Evolutionary conservation across 2,797 vertebrate species (phyloP).

Genomic region (Pagetopsis macropterus): DNA sequence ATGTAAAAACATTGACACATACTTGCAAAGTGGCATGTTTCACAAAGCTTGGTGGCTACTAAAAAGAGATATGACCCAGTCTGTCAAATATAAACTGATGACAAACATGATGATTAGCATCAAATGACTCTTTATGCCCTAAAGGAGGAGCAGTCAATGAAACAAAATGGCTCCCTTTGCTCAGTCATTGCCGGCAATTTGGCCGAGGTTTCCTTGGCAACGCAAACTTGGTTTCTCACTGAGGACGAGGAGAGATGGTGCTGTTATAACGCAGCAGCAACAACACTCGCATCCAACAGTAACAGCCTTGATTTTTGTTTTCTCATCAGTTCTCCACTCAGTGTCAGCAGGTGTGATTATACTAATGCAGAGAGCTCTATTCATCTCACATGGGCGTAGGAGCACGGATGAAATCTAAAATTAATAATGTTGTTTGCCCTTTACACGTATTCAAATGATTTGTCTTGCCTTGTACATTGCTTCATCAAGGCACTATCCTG

Average conservation of each 20-base stretch:
- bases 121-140: conserved; percentile 32
- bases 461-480: background rate
- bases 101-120: conserved; percentile 20
- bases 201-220: conserved; percentile 82
- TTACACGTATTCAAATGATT: background rate
- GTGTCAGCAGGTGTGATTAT: conserved; percentile 44
- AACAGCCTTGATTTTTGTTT: conserved; percentile 64
- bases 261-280: conserved; percentile 55
- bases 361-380: conserved; percentile 18
- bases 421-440: background rate
- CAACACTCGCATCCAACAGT: conserved; percentile 59
- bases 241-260: conserved; percentile 70
- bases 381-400: conserved; percentile 26
- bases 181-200: conserved; percentile 79
- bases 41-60: background rate
- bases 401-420: conserved; percentile 3
- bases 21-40: too few species aligned
- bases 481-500: background rate
- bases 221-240: conserved; percentile 79
- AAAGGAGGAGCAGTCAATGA: conserved; percentile 71
- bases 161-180: conserved; percentile 83
- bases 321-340: conserved; percentile 36
- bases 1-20: conserved; percentile 10
- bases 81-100: conserved; percentile 26
- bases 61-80: background rate